Evolutionary conservation across 2,113 vertebrate species (phyloP).

Genomic region (Saccopteryx bilineata): DNA sequence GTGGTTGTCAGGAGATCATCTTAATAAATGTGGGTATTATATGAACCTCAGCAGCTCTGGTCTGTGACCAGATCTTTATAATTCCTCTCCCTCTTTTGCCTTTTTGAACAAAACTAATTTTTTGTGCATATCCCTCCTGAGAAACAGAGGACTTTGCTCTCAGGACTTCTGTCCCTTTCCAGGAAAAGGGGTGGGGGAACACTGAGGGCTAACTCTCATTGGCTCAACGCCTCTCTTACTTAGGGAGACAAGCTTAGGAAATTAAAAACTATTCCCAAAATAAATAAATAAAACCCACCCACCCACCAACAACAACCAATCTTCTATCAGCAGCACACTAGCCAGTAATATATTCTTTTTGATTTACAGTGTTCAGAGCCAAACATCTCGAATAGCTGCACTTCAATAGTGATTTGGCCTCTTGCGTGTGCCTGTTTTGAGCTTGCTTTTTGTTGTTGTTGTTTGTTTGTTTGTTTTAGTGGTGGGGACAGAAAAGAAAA

Average conservation of each 20-base stretch:
- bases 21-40: background rate
- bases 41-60: background rate
- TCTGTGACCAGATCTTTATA: background rate
- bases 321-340: background rate
- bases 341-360: background rate
- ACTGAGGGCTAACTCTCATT: background rate
- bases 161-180: background rate
- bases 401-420: background rate
- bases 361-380: background rate
- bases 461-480: background rate
- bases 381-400: background rate
- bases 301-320: background rate
- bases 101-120: background rate
- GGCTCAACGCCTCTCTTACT: background rate
- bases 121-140: background rate
- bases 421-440: background rate
- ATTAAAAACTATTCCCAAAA: background rate
- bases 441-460: background rate
- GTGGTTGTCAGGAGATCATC: background rate
- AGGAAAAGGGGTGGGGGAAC: background rate
- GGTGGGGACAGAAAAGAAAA: background rate
- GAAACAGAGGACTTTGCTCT: background rate
- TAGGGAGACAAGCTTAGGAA: background rate
- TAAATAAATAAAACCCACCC: background rate
- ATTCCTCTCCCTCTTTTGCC: background rate